Conservation (phyloP, 2,113 vertebrate species). For the Antennarius striatus region DNA sequence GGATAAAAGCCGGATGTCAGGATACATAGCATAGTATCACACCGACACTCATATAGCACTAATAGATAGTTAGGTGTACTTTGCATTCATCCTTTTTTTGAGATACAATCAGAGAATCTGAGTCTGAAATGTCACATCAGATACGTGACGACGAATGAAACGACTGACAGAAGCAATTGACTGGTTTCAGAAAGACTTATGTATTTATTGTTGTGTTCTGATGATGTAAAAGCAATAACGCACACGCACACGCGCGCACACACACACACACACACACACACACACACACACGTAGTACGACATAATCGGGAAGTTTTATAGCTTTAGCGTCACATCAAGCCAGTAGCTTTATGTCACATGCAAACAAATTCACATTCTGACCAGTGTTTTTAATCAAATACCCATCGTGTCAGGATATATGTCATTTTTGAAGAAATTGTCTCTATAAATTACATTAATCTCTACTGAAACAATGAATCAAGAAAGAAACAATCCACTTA, state of each 20-base stretch:
- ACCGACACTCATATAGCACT: conserved; percentile 23
- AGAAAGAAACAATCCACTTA: conserved; percentile 37
- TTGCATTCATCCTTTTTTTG: conserved; percentile 18
- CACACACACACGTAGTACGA: no score
- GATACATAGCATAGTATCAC: conserved; percentile 53
- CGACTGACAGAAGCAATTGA: background rate
- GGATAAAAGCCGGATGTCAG: conserved; percentile 46
- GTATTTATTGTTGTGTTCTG: background rate
- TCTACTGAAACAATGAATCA: conserved; percentile 25
- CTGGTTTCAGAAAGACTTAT: background rate
- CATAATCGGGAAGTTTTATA: conserved; percentile 11
- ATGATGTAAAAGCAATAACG: conserved; percentile 58
- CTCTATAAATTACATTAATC: no score
- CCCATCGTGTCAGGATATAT: no score
- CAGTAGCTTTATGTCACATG: background rate
- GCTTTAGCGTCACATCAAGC: conserved; percentile 1
- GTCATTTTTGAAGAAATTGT: no score
- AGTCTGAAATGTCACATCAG: conserved; percentile 8
- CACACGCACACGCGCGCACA: conserved; percentile 19
- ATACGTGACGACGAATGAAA: conserved; percentile 3
- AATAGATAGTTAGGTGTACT: conserved; percentile 13
- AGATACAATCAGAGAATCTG: background rate
- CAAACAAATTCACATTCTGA: background rate
- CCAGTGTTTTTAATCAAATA: background rate
- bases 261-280: background rate